Evolutionary conservation across 2,113 vertebrate genomes (phyloP), one percentile per base, ranked within the genome.

Genomic region (Thalassoma bifasciatum): DNA sequence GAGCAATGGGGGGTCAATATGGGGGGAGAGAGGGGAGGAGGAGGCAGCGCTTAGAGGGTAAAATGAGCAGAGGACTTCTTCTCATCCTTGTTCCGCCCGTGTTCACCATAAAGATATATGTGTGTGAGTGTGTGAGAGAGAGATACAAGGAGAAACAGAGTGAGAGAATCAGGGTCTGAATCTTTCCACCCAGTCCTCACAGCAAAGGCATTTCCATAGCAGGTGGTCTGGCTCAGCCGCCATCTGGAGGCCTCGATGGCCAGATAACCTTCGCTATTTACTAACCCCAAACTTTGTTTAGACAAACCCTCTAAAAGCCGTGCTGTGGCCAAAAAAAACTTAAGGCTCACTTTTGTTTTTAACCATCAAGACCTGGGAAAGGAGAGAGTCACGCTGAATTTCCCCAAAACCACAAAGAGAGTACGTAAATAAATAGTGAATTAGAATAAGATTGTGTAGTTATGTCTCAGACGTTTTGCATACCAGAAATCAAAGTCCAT

Each of bases 251-350:
- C 77, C 69, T 81, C 72, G 91, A 93, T 93, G 90, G 87, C 85
- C 89, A 90, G 93, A 94, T 94, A 94, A 93, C 91, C 93, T 90
- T 85, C 8, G 72, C 86, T 93, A 91, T 93, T 93, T 93, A 93
- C 93, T 91, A 93, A 92, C 82, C 90, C 78, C 71, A 85, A 89
- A 92, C 91, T 92, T 80, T 94, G 92, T 94, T 94, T 94, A 90
- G 87, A 93, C 88, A 93, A 91, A 91, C 69, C 88, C 89, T 91
- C 84, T 90, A 91, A 93, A 92, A 93, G 85, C 89, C 63, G 60
- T 61, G 72, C 11, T 57, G 81, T 46, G 84, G 90, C 92, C 92
- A 90, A 92, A 80, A 91, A 66, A 82, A 90, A 89, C 84, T 70
- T 61, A 46, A 58, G 61, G 24, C 79, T 79, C 42, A 74, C 85